A percentile compares a stretch with the other conserved stretches of the same genome.
These are phyloP conservation scores for Steinernema scapterisci DNA, from an alignment of 2,888 invertebrate genomes.

Conservation along the genomic window DNA sequence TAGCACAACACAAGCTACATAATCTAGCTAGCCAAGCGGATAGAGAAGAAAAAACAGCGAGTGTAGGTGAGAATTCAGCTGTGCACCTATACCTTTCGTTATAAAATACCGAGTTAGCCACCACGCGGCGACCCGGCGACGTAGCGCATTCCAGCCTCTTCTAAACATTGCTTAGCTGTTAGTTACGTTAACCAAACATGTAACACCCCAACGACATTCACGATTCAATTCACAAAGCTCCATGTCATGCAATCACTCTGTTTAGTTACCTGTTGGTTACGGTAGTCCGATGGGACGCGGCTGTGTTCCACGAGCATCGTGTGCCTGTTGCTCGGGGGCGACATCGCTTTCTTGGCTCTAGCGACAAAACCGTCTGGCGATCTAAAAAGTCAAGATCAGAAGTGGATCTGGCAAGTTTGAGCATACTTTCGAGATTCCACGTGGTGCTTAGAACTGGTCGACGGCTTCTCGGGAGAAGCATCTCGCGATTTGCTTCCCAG, in stretches of 20 bases:
- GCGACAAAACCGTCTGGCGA: not conserved
- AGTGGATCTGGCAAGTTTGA: not conserved
- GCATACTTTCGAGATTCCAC: not conserved
- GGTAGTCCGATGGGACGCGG: slow-evolving; percentile 1
- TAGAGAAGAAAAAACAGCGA: not conserved
- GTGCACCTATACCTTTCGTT: slow-evolving; percentile 26
- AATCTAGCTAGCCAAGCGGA: slow-evolving; percentile 12
- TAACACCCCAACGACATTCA: not conserved
- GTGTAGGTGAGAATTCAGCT: not conserved
- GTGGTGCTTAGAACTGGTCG: not conserved
- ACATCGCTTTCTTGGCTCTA: not conserved
- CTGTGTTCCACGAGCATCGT: not conserved
- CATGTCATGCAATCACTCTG: slow-evolving; percentile 13
- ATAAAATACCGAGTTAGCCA: slow-evolving; percentile 32
- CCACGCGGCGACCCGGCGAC: slow-evolving; percentile 28
- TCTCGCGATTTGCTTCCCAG: slow-evolving; percentile 52
- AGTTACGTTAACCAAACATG: not conserved
- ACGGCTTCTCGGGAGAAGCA: slow-evolving; percentile 47
- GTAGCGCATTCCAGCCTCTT: slow-evolving; percentile 27
- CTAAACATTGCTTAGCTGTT: slow-evolving; percentile 28
- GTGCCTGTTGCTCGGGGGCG: not conserved
- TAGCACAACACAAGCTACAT: not conserved
- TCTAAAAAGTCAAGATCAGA: not conserved
- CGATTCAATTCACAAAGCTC: not conserved
- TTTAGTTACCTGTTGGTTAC: not conserved